Evolutionary conservation across 2,888 invertebrate species (phyloP), one percentile per base, ranked within the genome.

Genomic region (Hoplodrina ambigua): DNA sequence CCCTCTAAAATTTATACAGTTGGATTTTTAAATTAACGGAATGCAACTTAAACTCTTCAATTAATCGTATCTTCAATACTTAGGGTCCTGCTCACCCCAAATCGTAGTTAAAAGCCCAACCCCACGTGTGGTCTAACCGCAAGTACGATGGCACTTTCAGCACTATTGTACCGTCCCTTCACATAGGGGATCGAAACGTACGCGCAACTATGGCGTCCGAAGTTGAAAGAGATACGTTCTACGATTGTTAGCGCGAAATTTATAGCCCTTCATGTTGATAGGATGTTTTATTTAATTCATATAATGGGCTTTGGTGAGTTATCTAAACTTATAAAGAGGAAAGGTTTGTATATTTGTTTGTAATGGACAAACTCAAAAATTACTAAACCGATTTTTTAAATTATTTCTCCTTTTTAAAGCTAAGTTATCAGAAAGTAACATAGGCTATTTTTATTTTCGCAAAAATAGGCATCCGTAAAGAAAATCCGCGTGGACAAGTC

Each of bases 121-220:
- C 75, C 86, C 84, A 89, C 82, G 85, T 78, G 84, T 81, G 84
- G 85, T 75, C 81, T 75, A 71, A 84, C 85, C 84, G 65, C 85
- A 80, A 85, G 72, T 75, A 75, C 72, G 61, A 66, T 76, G 77
- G 77, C 65, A 81, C 77, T 78, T 80, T 78, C 75, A 55, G 58
- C 59, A 66, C 71, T 44, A 75, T 79, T 77, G 63, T 74, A 52
- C 44, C 54, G 8, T 73, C 78, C 81, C 77, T 69, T 55, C 77
- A 69, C 63, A 41, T 64, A 49, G 74, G 75, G 76, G 77, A 53
- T 53, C 81, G 60, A 30, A 68, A 56, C 65, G 62, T 71, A 77
- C 30, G 52, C 56, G 53, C 76, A 65, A 86, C 86, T 84, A 84
- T 77, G 56, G 49, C 52, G 63, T 49, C 69, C 50, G 8, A 7